Evolutionary conservation across 2,113 vertebrate species (phyloP).

Genomic region (Microtus pennsylvanicus): DNA sequence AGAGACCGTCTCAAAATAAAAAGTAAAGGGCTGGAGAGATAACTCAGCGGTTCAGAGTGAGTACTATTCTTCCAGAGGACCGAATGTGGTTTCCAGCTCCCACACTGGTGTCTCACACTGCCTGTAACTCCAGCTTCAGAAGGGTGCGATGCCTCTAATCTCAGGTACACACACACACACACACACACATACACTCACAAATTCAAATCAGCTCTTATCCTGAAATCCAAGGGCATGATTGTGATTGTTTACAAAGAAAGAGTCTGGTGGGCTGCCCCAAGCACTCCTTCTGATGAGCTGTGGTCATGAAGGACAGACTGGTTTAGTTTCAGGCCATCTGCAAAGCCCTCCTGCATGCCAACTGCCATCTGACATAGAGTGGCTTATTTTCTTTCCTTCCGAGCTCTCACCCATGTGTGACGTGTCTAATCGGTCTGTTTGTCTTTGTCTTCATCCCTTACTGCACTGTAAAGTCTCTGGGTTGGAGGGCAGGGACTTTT

Average conservation of each 20-base stretch:
- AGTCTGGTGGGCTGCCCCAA: background rate
- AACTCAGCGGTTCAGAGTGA: background rate
- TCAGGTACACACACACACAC: background rate
- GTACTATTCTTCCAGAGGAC: background rate
- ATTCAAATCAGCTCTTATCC: background rate
- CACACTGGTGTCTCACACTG: background rate
- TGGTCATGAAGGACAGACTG: background rate
- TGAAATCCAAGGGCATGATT: background rate
- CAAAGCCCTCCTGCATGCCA: background rate
- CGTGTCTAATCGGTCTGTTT: background rate
- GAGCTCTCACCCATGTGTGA: background rate
- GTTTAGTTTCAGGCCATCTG: background rate
- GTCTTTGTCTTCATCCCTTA: background rate
- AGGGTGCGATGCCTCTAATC: background rate
- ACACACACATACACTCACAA: background rate
- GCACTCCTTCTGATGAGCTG: background rate
- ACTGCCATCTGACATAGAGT: background rate
- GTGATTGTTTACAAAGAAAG: background rate
- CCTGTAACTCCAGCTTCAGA: background rate
- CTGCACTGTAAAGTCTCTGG: background rate
- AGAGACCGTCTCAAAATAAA: background rate
- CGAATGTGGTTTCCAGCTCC: background rate
- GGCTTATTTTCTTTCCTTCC: slow-evolving; percentile 2
- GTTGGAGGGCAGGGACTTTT: background rate
- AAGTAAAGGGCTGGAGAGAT: background rate